phyloP scores from a whole-genome alignment of 1,140 invertebrate species.

The Drosophila punjabiensis region DNA sequence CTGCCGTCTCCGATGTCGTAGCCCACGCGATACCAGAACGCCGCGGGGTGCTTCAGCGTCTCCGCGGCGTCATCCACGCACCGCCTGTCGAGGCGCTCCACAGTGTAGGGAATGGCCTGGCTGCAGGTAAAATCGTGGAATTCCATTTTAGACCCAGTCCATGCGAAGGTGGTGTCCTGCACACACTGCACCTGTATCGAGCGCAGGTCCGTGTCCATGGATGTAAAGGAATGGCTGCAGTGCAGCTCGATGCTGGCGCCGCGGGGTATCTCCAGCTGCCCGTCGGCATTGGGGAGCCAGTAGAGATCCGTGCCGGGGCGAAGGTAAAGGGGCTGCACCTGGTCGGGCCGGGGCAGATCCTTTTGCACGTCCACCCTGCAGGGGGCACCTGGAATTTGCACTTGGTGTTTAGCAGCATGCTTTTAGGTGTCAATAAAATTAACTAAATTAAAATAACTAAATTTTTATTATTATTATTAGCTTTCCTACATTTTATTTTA shows the following conservation, averaged over 20 bases:
- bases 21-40: conserved; percentile 68
- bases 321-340: conserved; percentile 70
- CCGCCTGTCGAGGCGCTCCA: conserved; percentile 42
- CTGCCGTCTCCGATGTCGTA: conserved; percentile 56
- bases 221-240: conserved; percentile 56
- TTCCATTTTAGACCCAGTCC: conserved; percentile 49
- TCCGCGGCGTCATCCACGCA: conserved; percentile 34
- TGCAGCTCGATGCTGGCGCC: conserved; percentile 66
- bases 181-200: conserved; percentile 59
- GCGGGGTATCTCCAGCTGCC: conserved; percentile 57
- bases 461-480: too few relatives aligned
- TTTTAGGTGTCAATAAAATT: neutral
- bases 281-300: conserved; percentile 66
- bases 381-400: conserved; percentile 36
- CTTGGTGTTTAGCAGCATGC: neutral
- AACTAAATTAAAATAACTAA: neutral
- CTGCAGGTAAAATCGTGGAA: conserved; percentile 64
- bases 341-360: conserved; percentile 54
- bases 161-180: conserved; percentile 55
- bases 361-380: conserved; percentile 66
- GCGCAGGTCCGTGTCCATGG: conserved; percentile 11
- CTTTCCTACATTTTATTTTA: neutral
- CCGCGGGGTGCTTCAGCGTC: neutral
- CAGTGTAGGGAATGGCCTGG: conserved; percentile 42
- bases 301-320: conserved; percentile 51